Conservation (phyloP, 2,797 vertebrate species). For the Sylvilagus floridanus region DNA sequence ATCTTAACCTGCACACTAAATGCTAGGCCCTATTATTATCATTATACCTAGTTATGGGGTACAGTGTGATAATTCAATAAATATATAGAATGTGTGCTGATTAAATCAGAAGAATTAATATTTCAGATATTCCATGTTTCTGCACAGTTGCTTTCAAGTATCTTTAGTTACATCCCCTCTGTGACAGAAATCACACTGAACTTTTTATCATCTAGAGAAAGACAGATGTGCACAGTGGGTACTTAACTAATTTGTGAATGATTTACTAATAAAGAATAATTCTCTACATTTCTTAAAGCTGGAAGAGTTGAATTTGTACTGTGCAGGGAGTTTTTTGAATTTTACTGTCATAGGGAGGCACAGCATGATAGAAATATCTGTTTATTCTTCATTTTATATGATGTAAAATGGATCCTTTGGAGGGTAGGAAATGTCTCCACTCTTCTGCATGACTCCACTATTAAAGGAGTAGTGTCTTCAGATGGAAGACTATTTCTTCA, state of each 20-base stretch:
- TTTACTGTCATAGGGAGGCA: not conserved
- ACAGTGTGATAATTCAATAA: no score
- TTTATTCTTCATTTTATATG: not conserved
- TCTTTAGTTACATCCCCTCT: not conserved
- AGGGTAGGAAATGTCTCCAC: not conserved
- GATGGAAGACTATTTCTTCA: not conserved
- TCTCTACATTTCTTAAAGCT: slow-evolving; percentile 1
- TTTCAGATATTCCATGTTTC: not conserved
- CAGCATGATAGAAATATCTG: not conserved
- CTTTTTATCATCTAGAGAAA: slow-evolving; percentile 23
- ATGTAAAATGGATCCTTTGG: not conserved
- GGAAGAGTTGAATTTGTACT: not conserved
- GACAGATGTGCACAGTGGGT: not conserved
- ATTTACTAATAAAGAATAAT: slow-evolving; percentile 42
- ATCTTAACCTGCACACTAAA: no score
- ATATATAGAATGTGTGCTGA: no score
- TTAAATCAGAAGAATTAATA: no score
- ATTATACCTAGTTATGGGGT: no score
- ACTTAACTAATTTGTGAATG: not conserved
- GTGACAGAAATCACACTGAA: slow-evolving; percentile 7
- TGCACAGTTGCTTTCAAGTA: not conserved
- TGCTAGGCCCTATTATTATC: no score
- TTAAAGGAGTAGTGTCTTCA: not conserved
- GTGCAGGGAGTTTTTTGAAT: not conserved
- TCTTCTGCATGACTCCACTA: not conserved